Conservation (phyloP, 2,888 invertebrate genomes). For the Plebejus argus region DNA sequence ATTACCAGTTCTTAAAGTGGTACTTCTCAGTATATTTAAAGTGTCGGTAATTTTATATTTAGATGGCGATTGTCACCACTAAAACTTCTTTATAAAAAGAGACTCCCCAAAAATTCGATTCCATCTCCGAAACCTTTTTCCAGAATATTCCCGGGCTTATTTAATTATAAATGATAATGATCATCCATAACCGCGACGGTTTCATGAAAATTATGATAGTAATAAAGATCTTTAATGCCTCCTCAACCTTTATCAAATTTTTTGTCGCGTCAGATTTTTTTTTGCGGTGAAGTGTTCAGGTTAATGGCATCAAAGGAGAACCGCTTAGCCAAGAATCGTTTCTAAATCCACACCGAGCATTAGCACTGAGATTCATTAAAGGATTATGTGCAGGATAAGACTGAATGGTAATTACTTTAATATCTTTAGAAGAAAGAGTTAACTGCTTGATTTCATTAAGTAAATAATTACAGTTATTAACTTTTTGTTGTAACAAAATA, state of each 20-base stretch:
- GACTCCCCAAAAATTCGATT: neutral
- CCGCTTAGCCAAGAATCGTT: constrained; percentile 37
- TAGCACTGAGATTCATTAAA: constrained; percentile 25
- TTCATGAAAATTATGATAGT: constrained; percentile 36
- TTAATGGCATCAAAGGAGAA: constrained; percentile 38
- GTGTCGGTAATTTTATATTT: too few species aligned
- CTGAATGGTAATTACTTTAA: neutral
- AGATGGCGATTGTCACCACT: neutral
- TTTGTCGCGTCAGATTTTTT: constrained; percentile 42
- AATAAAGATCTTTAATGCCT: constrained; percentile 41
- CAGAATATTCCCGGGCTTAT: constrained; percentile 16
- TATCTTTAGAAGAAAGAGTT: neutral
- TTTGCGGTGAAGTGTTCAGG: constrained; percentile 37
- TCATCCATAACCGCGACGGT: constrained; percentile 33
- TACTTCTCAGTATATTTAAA: too few species aligned
- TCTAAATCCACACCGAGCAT: constrained; percentile 16
- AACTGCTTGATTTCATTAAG: neutral
- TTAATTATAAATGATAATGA: constrained; percentile 27
- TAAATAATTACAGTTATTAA: neutral
- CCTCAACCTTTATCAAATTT: constrained; percentile 43
- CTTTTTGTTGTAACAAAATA: neutral
- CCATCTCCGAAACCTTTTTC: neutral
- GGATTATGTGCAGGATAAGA: constrained; percentile 5
- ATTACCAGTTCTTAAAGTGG: neutral
- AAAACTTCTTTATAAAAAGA: neutral